phyloP scores from a whole-genome alignment of 2,888 invertebrate species.

The Pyrochroa serraticornis region DNA sequence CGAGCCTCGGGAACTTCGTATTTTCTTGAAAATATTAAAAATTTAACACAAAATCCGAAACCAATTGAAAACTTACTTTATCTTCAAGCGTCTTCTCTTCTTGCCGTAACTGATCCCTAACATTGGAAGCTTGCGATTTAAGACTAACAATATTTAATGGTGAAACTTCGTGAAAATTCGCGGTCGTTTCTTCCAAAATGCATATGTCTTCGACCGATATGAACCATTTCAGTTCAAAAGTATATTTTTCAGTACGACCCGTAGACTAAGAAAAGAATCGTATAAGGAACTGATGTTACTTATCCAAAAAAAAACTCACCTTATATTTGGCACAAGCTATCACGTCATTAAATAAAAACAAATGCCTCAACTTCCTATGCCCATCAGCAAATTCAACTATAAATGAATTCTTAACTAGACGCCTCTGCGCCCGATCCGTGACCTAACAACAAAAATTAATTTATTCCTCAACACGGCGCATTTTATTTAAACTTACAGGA shows the following conservation, averaged over 20 bases:
- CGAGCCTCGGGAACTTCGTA: constrained; percentile 66
- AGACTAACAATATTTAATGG: constrained; percentile 84
- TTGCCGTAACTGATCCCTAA: constrained; percentile 81
- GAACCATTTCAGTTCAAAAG: constrained; percentile 93
- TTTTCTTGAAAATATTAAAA: constrained; percentile 58
- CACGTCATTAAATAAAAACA: constrained; percentile 93
- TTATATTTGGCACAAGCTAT: constrained; percentile 95
- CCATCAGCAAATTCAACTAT: constrained; percentile 90
- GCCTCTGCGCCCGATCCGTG: constrained; percentile 79
- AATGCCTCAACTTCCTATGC: constrained; percentile 86
- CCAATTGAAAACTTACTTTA: constrained; percentile 56
- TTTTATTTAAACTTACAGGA: constrained; percentile 64
- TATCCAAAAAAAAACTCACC: constrained; percentile 55
- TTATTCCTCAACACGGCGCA: not conserved
- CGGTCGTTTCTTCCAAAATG: constrained; percentile 71
- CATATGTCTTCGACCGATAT: constrained; percentile 84
- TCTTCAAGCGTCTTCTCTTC: constrained; percentile 75
- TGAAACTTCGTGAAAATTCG: constrained; percentile 74
- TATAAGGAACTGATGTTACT: not conserved
- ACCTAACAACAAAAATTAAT: constrained; percentile 61
- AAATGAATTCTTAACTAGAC: constrained; percentile 92
- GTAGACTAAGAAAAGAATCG: constrained; percentile 64
- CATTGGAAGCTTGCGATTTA: constrained; percentile 85
- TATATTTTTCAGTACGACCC: constrained; percentile 81
- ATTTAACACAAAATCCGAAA: not conserved